phyloP scores from a whole-genome alignment of 2,888 invertebrate species.

The Palloptera scutellata region DNA sequence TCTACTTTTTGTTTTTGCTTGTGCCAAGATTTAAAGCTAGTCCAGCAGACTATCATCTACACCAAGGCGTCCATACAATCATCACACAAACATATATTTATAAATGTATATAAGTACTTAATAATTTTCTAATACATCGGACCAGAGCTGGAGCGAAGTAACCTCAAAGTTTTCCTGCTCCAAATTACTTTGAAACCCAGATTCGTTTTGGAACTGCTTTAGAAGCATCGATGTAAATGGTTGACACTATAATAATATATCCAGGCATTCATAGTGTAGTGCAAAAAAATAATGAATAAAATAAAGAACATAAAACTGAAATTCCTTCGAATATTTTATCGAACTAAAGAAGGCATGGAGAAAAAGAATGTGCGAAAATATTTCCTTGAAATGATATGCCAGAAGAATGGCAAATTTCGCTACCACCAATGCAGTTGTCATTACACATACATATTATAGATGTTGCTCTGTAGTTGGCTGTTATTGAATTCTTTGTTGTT shows the following conservation, averaged over 20 bases:
- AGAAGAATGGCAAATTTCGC: slow-evolving; percentile 5
- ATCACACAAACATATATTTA: too few species aligned
- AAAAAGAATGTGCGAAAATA: neutral
- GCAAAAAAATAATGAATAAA: neutral
- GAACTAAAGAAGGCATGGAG: neutral
- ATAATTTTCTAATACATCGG: too few species aligned
- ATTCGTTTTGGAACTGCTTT: too few species aligned
- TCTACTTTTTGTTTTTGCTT: too few species aligned
- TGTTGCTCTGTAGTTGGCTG: slow-evolving; percentile 11
- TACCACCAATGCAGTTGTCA: neutral
- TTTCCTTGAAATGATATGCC: neutral
- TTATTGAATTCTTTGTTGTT: slow-evolving; percentile 15
- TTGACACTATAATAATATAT: slow-evolving; percentile 28
- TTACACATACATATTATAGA: too few species aligned
- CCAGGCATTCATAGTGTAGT: neutral
- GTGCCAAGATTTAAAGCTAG: too few species aligned
- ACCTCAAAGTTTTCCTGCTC: too few species aligned
- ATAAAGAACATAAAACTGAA: neutral
- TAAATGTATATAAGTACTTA: too few species aligned
- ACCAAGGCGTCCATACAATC: too few species aligned
- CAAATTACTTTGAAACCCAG: too few species aligned
- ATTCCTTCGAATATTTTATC: slow-evolving; percentile 1
- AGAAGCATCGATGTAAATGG: slow-evolving; percentile 11
- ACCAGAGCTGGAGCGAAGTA: too few species aligned
- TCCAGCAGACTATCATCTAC: too few species aligned